Evolutionary conservation across 2,797 vertebrate genomes (phyloP).

Genomic region (Danio choprae): DNA sequence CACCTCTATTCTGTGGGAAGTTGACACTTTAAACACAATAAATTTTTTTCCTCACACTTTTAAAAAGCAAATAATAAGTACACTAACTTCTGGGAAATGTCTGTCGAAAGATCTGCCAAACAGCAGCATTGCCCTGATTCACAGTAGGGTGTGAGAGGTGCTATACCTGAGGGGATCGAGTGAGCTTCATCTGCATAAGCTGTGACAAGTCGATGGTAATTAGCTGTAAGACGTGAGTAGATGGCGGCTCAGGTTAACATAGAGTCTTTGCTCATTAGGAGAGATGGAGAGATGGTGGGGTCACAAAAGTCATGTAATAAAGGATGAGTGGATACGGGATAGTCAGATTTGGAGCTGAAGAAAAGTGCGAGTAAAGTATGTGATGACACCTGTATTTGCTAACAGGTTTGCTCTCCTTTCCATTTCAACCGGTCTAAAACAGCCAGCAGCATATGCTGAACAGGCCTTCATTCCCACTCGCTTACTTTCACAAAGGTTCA

Average conservation of each 20-base stretch:
- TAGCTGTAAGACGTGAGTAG: conserved; percentile 55
- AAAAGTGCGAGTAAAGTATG: conserved; percentile 18
- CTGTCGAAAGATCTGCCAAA: not conserved
- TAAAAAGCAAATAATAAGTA: not conserved
- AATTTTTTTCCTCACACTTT: too few relatives aligned
- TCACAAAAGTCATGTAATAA: conserved; percentile 36
- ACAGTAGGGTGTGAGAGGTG: conserved; percentile 26
- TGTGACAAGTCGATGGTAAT: conserved; percentile 56
- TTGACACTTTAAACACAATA: not conserved
- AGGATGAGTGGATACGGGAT: conserved; percentile 19
- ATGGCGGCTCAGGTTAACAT: conserved; percentile 55
- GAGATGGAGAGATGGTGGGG: conserved; percentile 36
- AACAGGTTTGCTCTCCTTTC: not conserved
- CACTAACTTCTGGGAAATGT: conserved; percentile 4
- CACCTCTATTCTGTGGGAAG: not conserved
- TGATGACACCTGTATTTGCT: conserved; percentile 30
- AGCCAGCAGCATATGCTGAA: not conserved
- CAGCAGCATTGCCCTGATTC: conserved; percentile 3
- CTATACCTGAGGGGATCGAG: conserved; percentile 10
- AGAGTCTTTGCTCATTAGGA: conserved; percentile 53
- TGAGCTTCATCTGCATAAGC: conserved; percentile 56
- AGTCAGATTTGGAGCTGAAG: not conserved
- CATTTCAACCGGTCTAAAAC: not conserved
- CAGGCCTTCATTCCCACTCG: not conserved
- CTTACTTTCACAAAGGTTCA: conserved; percentile 34